These are phyloP conservation scores for Tipula helvola DNA, from an alignment of 2,888 invertebrate genomes.

Conservation along the genomic window DNA sequence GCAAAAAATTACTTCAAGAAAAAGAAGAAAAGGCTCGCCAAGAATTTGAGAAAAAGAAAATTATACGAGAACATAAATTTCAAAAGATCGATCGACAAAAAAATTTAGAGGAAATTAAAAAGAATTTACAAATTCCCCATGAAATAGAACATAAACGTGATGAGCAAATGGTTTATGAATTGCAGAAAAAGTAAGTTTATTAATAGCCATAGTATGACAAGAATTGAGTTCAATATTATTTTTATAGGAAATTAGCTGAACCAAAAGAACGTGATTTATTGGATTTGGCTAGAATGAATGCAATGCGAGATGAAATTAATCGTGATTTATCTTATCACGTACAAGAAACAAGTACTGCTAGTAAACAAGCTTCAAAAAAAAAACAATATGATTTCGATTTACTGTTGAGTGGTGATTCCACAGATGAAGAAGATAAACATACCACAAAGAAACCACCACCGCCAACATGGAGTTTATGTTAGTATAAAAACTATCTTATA, in stretches of 20 bases:
- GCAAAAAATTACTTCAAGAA: constrained; percentile 11
- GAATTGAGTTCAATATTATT: not conserved
- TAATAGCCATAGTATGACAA: no score
- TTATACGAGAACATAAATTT: constrained; percentile 11
- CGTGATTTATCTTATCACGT: not conserved
- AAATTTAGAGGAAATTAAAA: constrained; percentile 10
- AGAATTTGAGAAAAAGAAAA: constrained; percentile 13
- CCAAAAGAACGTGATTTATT: not conserved
- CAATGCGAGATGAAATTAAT: not conserved
- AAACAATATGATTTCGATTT: constrained; percentile 29
- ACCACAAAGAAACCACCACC: constrained; percentile 26
- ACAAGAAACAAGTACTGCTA: constrained; percentile 21
- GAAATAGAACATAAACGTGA: constrained; percentile 17
- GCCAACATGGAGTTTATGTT: constrained; percentile 38
- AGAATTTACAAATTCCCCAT: constrained; percentile 14
- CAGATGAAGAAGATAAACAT: constrained; percentile 33
- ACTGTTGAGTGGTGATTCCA: constrained; percentile 35
- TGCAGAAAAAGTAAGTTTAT: not conserved
- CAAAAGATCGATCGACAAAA: constrained; percentile 8
- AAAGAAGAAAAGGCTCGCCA: constrained; percentile 13
- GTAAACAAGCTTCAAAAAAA: not conserved
- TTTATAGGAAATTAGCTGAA: not conserved
- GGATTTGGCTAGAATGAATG: not conserved
- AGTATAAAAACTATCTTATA: constrained; percentile 20
- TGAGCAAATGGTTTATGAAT: constrained; percentile 23